A percentile compares a stretch with the other conserved stretches of the same genome.
Conservation (phyloP, 1,140 invertebrate genomes). For the Caenorhabditis brenneri region DNA sequence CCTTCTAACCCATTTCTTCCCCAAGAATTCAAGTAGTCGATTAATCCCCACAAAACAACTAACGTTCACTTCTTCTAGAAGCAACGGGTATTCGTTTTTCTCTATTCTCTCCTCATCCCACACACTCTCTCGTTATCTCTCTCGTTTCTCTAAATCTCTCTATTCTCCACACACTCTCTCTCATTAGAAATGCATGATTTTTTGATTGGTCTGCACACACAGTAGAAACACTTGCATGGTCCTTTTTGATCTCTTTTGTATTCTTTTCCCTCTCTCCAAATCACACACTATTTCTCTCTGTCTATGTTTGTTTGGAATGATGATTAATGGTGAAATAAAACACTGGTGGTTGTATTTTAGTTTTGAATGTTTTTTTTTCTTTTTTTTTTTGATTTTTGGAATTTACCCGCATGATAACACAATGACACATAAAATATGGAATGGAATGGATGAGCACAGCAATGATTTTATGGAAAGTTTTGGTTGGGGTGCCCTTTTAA, state of each 20-base stretch:
- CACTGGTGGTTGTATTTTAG: constrained; percentile 39
- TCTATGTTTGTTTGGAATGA: background rate
- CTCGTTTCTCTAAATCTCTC: background rate
- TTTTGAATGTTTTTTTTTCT: constrained; percentile 30
- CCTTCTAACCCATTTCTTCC: background rate
- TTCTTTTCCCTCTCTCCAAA: background rate
- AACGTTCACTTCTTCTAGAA: background rate
- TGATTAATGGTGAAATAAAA: constrained; percentile 39
- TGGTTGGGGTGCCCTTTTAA: too few relatives aligned
- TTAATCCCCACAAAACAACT: background rate
- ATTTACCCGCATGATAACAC: background rate
- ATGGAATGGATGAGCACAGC: too few relatives aligned
- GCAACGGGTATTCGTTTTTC: background rate
- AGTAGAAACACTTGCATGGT: constrained; percentile 13
- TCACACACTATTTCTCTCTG: background rate
- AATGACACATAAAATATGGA: background rate
- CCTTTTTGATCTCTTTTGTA: background rate
- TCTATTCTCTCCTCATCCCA: constrained; percentile 19
- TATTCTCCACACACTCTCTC: background rate
- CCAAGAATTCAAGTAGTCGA: background rate
- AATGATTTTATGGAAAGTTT: too few relatives aligned
- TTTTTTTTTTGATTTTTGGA: too few relatives aligned
- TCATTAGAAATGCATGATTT: background rate
- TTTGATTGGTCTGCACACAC: background rate
- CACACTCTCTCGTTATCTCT: constrained; percentile 4